phyloP scores from a whole-genome alignment of 1,140 invertebrate genomes.

The Scylla paramamosain region DNA sequence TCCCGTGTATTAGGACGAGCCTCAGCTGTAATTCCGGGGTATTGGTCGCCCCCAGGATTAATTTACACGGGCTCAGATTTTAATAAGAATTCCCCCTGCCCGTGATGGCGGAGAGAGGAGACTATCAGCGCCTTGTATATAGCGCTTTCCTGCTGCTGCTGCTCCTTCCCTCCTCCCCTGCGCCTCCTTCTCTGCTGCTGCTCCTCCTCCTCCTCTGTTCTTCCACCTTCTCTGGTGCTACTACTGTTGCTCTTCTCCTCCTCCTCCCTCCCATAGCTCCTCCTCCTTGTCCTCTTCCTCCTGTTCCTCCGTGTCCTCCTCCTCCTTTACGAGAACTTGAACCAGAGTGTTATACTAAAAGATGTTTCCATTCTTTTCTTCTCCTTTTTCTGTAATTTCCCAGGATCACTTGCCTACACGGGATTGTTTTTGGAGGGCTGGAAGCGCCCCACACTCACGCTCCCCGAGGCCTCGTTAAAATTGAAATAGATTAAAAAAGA shows the following conservation, averaged over 20 bases:
- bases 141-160: constrained; percentile 37
- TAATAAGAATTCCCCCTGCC: constrained; percentile 64
- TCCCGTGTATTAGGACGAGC: constrained; percentile 30
- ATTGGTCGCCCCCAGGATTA: constrained; percentile 67
- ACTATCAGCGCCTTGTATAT: constrained; percentile 38
- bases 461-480: constrained; percentile 25
- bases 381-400: background rate
- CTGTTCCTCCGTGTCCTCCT: background rate
- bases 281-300: background rate
- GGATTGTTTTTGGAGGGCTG: background rate
- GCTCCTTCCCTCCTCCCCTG: constrained; percentile 23
- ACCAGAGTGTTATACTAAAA: constrained; percentile 35
- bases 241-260: background rate
- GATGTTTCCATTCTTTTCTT: constrained; percentile 34
- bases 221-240: background rate
- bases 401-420: background rate
- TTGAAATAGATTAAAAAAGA: constrained; percentile 43
- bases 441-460: background rate
- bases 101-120: constrained; percentile 47
- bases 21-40: constrained; percentile 42
- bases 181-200: background rate
- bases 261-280: background rate
- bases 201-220: background rate
- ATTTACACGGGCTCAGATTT: constrained; percentile 67
- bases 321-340: constrained; percentile 39